These are phyloP conservation scores for Podotricha telesiphe DNA, from an alignment of 2,888 invertebrate genomes.

Conservation along the genomic window DNA sequence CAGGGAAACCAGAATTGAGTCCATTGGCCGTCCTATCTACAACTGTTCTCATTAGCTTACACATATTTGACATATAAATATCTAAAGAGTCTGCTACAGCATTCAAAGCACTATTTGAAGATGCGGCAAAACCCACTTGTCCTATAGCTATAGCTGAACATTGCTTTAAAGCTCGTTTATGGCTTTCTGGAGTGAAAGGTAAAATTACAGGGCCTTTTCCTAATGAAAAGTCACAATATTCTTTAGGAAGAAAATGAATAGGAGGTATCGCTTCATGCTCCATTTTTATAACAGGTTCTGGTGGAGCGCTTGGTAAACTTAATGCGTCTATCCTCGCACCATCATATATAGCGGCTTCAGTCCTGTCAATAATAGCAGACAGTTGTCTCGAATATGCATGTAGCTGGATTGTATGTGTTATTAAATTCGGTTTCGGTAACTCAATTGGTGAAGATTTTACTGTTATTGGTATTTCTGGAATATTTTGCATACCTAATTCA, in stretches of 20 bases:
- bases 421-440: constrained; percentile 71
- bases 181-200: constrained; percentile 77
- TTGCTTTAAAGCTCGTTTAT: constrained; percentile 71
- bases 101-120: constrained; percentile 69
- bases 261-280: constrained; percentile 68
- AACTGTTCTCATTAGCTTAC: constrained; percentile 69
- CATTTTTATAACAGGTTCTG: constrained; percentile 61
- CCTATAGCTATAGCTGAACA: constrained; percentile 77
- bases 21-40: constrained; percentile 74
- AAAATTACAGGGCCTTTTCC: constrained; percentile 71
- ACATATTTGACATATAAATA: constrained; percentile 72
- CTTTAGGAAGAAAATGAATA: constrained; percentile 70
- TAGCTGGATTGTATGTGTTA: constrained; percentile 76
- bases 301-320: constrained; percentile 65
- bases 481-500: constrained; percentile 79
- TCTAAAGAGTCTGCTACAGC: constrained; percentile 72
- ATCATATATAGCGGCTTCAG: constrained; percentile 67
- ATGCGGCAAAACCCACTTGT: constrained; percentile 69
- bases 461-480: constrained; percentile 76
- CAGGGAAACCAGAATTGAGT: constrained; percentile 72
- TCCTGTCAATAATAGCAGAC: constrained; percentile 65
- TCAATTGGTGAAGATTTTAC: constrained; percentile 77
- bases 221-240: constrained; percentile 74
- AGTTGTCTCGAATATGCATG: constrained; percentile 70
- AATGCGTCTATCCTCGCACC: constrained; percentile 63